A percentile compares a stretch with the other conserved stretches of the same genome.
phyloP scores from a whole-genome alignment of 2,888 invertebrate genomes.

The Drosophila subquinaria region DNA sequence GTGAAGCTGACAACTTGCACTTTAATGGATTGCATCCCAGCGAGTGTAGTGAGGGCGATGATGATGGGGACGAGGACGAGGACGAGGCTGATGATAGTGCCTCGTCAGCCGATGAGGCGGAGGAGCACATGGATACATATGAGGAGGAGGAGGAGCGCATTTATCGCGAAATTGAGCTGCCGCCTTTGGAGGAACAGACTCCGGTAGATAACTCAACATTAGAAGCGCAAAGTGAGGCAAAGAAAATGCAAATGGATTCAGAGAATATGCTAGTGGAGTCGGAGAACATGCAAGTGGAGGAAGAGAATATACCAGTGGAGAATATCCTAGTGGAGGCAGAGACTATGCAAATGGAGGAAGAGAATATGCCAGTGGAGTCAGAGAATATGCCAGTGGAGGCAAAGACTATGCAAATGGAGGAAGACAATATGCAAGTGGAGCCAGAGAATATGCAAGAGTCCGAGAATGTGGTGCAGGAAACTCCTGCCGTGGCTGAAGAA shows the following conservation, averaged over 20 bases:
- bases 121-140: conserved; percentile 54
- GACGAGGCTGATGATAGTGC: conserved; percentile 49
- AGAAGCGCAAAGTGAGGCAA: neutral
- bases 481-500: neutral
- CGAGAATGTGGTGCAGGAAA: neutral
- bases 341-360: neutral
- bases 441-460: neutral
- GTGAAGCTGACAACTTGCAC: conserved; percentile 29
- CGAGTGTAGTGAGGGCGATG: conserved; percentile 35
- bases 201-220: neutral
- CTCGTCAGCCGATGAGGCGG: conserved; percentile 67
- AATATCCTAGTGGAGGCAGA: neutral
- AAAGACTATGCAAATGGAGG: neutral
- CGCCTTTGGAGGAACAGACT: conserved; percentile 34
- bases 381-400: too few species aligned
- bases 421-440: neutral
- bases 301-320: neutral
- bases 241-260: neutral
- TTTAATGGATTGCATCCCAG: conserved; percentile 48
- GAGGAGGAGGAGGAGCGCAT: conserved; percentile 57
- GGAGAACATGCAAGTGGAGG: neutral
- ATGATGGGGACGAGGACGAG: conserved; percentile 43
- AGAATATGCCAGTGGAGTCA: neutral
- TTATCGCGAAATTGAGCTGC: conserved; percentile 72
- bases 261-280: neutral